Base-by-base conservation (phyloP, 37 sponge, comb jelly and placozoan species). In the Bolinopsis microptera region DNA sequence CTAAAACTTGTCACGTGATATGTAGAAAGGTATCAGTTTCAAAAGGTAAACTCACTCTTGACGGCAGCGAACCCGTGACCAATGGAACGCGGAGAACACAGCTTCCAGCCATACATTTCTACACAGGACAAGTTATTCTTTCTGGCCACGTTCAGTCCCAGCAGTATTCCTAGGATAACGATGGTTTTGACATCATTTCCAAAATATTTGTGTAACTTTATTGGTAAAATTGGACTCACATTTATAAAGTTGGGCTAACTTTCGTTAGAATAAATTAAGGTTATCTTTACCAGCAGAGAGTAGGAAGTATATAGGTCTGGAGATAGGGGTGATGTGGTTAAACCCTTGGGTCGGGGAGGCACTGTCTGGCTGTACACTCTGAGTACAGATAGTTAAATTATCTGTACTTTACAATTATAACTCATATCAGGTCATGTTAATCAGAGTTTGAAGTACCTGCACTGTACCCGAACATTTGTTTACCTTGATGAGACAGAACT, bases 401-500 rank as follows among this genome's bases (percentile, higher is more conserved):
- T 68, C 40, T n/a, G 32, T 3, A 69, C 25, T 25, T 31, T 16
- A 93, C 3, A 93, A 31, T 32, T 9, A 32, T 35, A 69, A 24
- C n/a, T 48, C 61, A 5, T 18, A 13, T 26, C 32, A n/a, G 48
- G 48, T 39, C 69, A 92, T 48, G 13, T 5, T 48, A 18, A 13
- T 48, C 5, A 13, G 61, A 48, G 61, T 18, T 13, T 48, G 61
- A 48, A 48, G n/a, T n/a, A n/a, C n/a, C n/a, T n/a, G n/a, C n/a
- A n/a, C n/a, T n/a, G n/a, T n/a, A n/a, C n/a, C n/a, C n/a, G n/a
- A n/a, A n/a, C n/a, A n/a, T n/a, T n/a, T 18, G 9, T 13, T 77
- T 22, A 96, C 97, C 95, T 96, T 96, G 38, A 96, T 93, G 34
- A 96, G 95, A 26, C 95, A 96, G 94, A 96, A 96, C 40, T 95